Evolutionary conservation across 1,140 invertebrate genomes (phyloP), one percentile per base, ranked within the genome.

Genomic region (Aphaenogaster rudis): DNA sequence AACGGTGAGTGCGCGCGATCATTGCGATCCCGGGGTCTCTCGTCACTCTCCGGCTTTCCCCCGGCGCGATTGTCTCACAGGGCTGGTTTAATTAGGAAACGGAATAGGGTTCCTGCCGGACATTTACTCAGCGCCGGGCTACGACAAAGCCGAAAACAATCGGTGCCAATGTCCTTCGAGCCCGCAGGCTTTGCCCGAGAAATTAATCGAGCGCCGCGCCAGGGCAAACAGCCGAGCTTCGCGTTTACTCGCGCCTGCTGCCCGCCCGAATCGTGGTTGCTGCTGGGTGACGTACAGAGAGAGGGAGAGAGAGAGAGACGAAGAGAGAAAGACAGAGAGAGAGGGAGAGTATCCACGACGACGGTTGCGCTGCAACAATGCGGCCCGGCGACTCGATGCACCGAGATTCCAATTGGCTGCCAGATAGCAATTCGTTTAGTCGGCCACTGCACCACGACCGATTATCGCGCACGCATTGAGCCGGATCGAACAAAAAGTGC

Each of bases 81-180:
- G 63, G n/a, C 64, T 59, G 85, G 85, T 86, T 81, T 86, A 80
- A 86, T 86, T 86, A 86, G 77, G 85, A 86, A 80, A 86, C 78
- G 78, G 61, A 69, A 64, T 57, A 81, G 78, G 66, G 85, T 67
- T 79, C 50, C 85, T 80, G 85, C 63, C 63, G 85, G 85, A 84
- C 80, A 80, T 90, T 90, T 90, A 81, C 86, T 88, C 88, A 79
- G 86, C 77, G 77, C 74, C 52, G 74, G 71, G 86, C 77, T 85
- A 88, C 88, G 86, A 90, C 89, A 90, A 90, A 90, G 89, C 89
- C 89, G 86, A 90, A 90, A 90, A 90, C 89, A 90, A 90, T 90
- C 88, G 89, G 87, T 77, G 86, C 86, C 89, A 86, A 90, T 90
- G 89, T 90, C 89, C 88, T 90, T 90, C 86, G 79, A 87, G 74